A percentile compares a stretch with the other conserved stretches of the same genome.
These are phyloP conservation scores for Arrhamphus sclerolepis DNA, from an alignment of 2,797 vertebrate genomes.

Conservation along the genomic window DNA sequence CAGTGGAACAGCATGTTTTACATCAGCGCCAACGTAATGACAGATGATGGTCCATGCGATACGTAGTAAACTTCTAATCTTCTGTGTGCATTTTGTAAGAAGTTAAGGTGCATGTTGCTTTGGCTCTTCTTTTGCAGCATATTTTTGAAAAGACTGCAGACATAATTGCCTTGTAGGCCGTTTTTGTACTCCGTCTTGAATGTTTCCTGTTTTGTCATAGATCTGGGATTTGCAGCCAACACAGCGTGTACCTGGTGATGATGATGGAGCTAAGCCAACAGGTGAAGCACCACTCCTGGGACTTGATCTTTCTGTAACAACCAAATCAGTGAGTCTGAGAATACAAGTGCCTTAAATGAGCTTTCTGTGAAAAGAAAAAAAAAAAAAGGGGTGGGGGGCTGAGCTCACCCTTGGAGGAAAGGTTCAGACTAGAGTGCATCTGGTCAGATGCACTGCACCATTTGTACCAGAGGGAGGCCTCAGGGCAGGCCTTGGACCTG, in stretches of 20 bases:
- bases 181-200: background rate
- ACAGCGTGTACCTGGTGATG: background rate
- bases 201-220: constrained; percentile 5
- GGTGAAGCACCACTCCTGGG: no score
- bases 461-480: no score
- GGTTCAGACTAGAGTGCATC: no score
- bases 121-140: constrained; percentile 9
- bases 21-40: background rate
- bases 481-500: no score
- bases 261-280: no score
- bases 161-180: background rate
- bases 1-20: constrained; percentile 1
- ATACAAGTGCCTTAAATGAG: no score
- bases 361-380: no score
- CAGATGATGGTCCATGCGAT: constrained; percentile 1
- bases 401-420: no score
- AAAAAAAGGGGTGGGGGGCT: no score
- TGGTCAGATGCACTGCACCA: no score
- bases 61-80: constrained; percentile 14
- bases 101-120: constrained; percentile 8
- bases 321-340: no score
- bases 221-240: background rate
- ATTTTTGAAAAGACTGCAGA: constrained; percentile 14
- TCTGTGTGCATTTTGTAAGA: constrained; percentile 17
- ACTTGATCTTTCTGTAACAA: no score